Evolutionary conservation across 2,797 vertebrate species (phyloP), one percentile per base, ranked within the genome.

Genomic region (Bucorvus abyssinicus): DNA sequence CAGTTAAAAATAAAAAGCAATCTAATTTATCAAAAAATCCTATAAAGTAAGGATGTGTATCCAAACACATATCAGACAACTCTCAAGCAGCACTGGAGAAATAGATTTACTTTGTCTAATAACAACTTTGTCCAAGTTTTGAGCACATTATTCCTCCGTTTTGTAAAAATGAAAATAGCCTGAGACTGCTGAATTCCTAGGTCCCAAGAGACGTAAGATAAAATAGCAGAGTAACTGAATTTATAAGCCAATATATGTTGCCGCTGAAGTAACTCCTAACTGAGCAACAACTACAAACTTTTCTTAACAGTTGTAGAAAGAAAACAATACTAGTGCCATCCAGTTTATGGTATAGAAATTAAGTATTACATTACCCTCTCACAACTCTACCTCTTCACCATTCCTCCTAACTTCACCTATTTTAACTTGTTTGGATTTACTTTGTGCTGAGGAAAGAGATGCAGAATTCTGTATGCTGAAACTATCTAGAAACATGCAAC

Each of bases 91-190:
- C 30, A 55, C 40, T 23, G 49, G 50, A 93, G 64, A 57, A 53
- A 75, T 91, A 90, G 23, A 68, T 61, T 92, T 77, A 67, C 27
- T 55, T 30, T 60, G 29, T 22, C 59, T 56, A 91, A 40, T 40
- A 87, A 87, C 32, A 80, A 47, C 27, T 89, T 81, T 22, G 10
- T 65, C 14, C 63, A 50, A 50, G n/a, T 84, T 93, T 95, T 85
- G 40, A 93, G 67, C 75, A 82, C 7, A 67, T 65, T 61, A 73
- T 81, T 93, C 85, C 60, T 96, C 65, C 22, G 61, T 52, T 85
- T 93, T 96, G 49, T 71, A 95, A 96, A 93, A 92, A 55, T 68
- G 42, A 94, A 50, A 67, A 44, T 9, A 92, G 63, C 32, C 38
- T 68, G 76, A 69, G 45, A 95, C 94, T 21, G 26, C 9, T 68